Conservation (phyloP, 2,888 invertebrate species). For the Mythimna impura region DNA sequence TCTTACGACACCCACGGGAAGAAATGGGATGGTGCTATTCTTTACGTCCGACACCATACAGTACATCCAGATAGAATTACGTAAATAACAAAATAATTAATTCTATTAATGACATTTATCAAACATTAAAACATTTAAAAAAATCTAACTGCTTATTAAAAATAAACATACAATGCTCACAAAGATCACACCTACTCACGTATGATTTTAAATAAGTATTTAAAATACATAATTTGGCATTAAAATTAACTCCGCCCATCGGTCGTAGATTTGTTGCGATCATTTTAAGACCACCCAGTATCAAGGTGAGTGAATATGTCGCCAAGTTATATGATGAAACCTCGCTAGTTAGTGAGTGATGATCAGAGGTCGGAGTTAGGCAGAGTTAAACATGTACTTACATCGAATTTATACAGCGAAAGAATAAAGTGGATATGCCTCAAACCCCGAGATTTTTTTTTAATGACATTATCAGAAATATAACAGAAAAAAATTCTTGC, state of each 20-base stretch:
- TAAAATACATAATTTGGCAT: slow-evolving; percentile 56
- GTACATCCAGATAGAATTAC: too few species aligned
- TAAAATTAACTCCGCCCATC: slow-evolving; percentile 45
- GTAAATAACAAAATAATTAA: slow-evolving; percentile 4
- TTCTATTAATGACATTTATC: slow-evolving; percentile 11
- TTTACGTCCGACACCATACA: too few species aligned
- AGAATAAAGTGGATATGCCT: too few species aligned
- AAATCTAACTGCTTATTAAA: slow-evolving; percentile 25
- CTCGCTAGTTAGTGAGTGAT: slow-evolving; percentile 20
- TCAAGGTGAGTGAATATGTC: slow-evolving; percentile 69
- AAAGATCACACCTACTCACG: slow-evolving; percentile 56
- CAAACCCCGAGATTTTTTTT: too few species aligned
- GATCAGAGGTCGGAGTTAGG: background rate
- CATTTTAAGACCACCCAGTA: slow-evolving; percentile 70
- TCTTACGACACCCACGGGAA: too few species aligned
- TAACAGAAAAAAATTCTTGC: too few species aligned
- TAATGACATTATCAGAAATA: too few species aligned
- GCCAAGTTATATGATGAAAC: slow-evolving; percentile 52
- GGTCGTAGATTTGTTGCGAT: slow-evolving; percentile 38
- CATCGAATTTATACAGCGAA: too few species aligned
- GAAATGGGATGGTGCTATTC: too few species aligned
- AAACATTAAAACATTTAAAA: background rate
- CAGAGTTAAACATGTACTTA: too few species aligned
- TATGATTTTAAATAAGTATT: slow-evolving; percentile 48
- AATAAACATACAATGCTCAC: slow-evolving; percentile 1